These are phyloP conservation scores for Phenganax stokvisi DNA, from an alignment of 92 coral and sea anemone genomes.

Conservation along the genomic window DNA sequence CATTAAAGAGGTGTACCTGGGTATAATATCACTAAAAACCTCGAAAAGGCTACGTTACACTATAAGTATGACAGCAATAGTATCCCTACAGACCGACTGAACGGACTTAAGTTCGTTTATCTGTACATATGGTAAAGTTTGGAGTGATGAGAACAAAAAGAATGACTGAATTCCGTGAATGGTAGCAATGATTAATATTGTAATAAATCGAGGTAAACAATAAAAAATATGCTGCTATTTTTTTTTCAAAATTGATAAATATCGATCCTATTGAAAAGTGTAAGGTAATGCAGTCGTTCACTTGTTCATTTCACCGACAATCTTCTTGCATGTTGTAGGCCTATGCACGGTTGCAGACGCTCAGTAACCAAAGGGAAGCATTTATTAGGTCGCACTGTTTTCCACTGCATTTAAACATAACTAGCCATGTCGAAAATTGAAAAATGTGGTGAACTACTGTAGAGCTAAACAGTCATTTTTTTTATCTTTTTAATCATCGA, in stretches of 20 bases:
- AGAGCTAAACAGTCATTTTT: too few species aligned
- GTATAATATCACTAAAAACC: slow-evolving; percentile 15
- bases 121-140: background rate
- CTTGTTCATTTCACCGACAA: slow-evolving; percentile 18
- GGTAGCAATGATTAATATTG: background rate
- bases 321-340: background rate
- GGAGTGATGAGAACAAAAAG: slow-evolving; percentile 6
- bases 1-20: background rate
- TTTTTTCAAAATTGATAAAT: background rate
- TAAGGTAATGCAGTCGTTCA: background rate
- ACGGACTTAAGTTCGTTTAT: slow-evolving; percentile 1
- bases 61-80: slow-evolving; percentile 3
- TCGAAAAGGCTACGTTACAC: slow-evolving; percentile 1
- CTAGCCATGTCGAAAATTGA: background rate
- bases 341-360: background rate
- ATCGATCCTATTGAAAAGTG: background rate
- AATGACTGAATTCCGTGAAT: background rate
- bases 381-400: background rate
- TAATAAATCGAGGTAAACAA: background rate
- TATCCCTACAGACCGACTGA: background rate
- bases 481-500: too few species aligned
- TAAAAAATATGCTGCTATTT: background rate
- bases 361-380: slow-evolving; percentile 4
- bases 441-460: too few species aligned
- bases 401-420: background rate